phyloP scores from a whole-genome alignment of 1,140 invertebrate species.

The Pogonomyrmex californicus region DNA sequence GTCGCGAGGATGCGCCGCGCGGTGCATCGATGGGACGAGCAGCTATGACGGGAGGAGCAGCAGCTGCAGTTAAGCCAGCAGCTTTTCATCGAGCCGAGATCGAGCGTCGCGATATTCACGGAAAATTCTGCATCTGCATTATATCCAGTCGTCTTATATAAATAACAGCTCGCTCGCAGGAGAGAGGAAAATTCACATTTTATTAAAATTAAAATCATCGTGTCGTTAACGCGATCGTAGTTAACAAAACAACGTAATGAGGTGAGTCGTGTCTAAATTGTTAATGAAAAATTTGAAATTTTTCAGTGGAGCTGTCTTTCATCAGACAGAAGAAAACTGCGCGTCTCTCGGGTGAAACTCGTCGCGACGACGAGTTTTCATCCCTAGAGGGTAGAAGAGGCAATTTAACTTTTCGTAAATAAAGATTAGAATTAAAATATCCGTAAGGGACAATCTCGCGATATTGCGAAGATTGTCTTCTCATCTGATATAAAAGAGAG shows the following conservation, averaged over 20 bases:
- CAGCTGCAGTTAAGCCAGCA: conserved; percentile 20
- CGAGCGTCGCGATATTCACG: neutral
- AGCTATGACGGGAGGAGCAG: conserved; percentile 24
- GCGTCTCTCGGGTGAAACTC: neutral
- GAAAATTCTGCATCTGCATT: conserved; percentile 31
- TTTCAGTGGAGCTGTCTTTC: neutral
- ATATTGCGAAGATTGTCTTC: neutral
- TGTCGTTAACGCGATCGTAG: neutral
- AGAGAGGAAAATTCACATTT: neutral
- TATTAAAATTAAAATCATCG: neutral
- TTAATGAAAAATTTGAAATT: neutral
- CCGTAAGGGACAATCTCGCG: neutral
- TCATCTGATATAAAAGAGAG: neutral
- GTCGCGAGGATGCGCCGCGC: neutral
- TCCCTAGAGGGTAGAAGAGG: neutral
- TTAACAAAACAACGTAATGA: neutral
- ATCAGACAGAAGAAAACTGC: neutral
- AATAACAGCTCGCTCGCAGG: neutral
- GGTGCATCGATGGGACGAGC: too few species aligned
- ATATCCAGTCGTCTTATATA: neutral
- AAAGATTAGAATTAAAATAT: conserved; percentile 22
- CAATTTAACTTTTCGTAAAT: conserved; percentile 44
- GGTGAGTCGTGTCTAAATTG: neutral
- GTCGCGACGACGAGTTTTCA: neutral
- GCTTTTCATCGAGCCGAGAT: conserved; percentile 25